A percentile compares a stretch with the other conserved stretches of the same genome.
phyloP scores from a whole-genome alignment of 2,797 vertebrate genomes.

The Hephaestus fuliginosus region DNA sequence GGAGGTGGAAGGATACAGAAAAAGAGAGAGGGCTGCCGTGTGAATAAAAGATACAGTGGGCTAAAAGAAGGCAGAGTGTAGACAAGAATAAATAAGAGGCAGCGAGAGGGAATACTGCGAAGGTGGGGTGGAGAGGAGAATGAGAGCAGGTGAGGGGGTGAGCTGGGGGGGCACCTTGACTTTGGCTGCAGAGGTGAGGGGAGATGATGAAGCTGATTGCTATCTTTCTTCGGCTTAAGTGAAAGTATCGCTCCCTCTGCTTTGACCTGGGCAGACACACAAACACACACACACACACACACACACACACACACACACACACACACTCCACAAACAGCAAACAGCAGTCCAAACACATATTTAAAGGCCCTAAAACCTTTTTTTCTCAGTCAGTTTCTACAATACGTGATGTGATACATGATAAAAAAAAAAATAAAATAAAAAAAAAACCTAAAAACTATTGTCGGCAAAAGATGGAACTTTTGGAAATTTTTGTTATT shows the following conservation, averaged over 20 bases:
- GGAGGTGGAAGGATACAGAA: conserved; percentile 19
- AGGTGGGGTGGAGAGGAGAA: conserved; percentile 19
- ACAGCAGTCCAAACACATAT: neutral
- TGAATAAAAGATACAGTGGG: conserved; percentile 32
- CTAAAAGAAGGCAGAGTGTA: conserved; percentile 8
- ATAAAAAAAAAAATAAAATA: no score
- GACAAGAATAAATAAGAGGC: conserved; percentile 16
- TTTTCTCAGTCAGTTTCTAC: neutral
- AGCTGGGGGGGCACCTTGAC: conserved; percentile 31
- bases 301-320: neutral
- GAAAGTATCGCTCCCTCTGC: conserved; percentile 15
- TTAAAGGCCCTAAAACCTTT: neutral
- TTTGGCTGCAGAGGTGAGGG: conserved; percentile 56
- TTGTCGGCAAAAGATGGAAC: neutral
- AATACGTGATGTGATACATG: neutral
- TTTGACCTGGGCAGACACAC: conserved; percentile 18
- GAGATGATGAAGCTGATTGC: conserved; percentile 55
- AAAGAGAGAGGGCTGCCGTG: conserved; percentile 5
- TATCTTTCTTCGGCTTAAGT: conserved; percentile 43
- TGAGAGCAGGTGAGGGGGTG: conserved; percentile 9
- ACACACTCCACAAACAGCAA: neutral
- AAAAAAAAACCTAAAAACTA: neutral
- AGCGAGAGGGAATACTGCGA: neutral
- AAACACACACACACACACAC: no score
- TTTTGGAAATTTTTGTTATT: neutral